Conservation (phyloP, 2,888 invertebrate species). For the Chalcosyrphus nemorum region DNA sequence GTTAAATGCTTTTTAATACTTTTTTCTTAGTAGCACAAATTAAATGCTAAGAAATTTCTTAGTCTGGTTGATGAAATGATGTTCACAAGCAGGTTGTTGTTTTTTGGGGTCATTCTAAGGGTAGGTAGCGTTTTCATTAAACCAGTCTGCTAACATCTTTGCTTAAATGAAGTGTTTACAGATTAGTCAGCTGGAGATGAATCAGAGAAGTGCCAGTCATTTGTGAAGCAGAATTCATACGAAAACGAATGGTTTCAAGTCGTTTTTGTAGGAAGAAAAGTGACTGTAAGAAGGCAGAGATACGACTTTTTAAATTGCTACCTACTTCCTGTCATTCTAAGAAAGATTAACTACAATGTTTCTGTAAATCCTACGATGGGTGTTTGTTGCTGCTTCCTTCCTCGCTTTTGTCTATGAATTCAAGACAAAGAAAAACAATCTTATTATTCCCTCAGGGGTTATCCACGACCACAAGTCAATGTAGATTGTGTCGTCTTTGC, state of each 20-base stretch:
- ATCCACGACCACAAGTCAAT: neutral
- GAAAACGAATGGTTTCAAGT: neutral
- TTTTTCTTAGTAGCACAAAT: neutral
- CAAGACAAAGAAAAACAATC: neutral
- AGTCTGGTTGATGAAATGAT: constrained; percentile 5
- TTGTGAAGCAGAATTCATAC: neutral
- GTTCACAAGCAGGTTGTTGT: neutral
- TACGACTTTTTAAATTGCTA: neutral
- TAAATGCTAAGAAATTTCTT: neutral
- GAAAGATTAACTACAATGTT: neutral
- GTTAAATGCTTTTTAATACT: neutral
- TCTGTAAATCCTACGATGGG: neutral
- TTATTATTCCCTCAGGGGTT: neutral
- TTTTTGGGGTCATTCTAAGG: neutral
- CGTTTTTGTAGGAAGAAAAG: no score
- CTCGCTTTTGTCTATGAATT: neutral
- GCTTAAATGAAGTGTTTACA: neutral
- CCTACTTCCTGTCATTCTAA: neutral
- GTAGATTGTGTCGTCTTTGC: neutral
- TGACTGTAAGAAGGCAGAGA: neutral
- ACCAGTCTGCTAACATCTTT: neutral
- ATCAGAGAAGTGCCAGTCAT: neutral
- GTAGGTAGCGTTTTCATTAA: neutral
- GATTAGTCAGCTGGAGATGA: neutral
- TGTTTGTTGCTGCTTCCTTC: neutral